These are phyloP conservation scores for rat (Rattus norvegicus) DNA, from an alignment of 2,113 vertebrate genomes.

Conservation along the genomic window DNA sequence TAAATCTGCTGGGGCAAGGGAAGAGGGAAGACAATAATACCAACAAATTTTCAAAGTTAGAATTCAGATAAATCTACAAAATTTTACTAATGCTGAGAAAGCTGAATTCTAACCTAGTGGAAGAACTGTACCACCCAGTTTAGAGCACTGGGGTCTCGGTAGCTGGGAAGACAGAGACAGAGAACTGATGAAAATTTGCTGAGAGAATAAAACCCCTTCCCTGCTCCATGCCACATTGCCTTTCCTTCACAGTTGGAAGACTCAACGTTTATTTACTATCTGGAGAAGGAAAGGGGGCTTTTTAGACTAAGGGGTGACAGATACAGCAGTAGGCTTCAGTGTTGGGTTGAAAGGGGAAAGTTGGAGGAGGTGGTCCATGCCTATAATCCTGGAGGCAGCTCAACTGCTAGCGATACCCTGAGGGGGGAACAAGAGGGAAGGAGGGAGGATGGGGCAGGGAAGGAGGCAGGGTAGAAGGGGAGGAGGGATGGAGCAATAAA, in stretches of 20 bases:
- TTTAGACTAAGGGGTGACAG: background rate
- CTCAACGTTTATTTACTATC: background rate
- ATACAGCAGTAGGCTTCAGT: background rate
- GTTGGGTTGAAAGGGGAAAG: background rate
- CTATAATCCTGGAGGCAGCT: background rate
- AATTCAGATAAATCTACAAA: background rate
- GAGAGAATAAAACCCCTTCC: background rate
- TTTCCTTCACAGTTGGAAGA: background rate
- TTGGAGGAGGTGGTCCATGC: background rate
- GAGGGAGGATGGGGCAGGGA: background rate
- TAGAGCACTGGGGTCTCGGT: background rate
- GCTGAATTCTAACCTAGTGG: background rate
- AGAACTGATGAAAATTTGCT: background rate
- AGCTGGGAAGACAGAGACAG: background rate
- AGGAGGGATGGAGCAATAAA: too few species aligned
- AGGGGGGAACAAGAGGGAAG: background rate
- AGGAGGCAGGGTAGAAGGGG: too few species aligned
- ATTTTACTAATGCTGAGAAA: background rate
- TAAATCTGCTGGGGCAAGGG: slow-evolving; percentile 40
- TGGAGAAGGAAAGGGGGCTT: background rate
- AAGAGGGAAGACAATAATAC: background rate
- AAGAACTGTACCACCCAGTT: background rate
- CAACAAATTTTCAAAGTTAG: background rate
- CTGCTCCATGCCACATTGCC: background rate
- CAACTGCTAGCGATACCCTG: background rate